Evolutionary conservation across 2,888 invertebrate genomes (phyloP), one percentile per base, ranked within the genome.

Genomic region (Clostera curtula): DNA sequence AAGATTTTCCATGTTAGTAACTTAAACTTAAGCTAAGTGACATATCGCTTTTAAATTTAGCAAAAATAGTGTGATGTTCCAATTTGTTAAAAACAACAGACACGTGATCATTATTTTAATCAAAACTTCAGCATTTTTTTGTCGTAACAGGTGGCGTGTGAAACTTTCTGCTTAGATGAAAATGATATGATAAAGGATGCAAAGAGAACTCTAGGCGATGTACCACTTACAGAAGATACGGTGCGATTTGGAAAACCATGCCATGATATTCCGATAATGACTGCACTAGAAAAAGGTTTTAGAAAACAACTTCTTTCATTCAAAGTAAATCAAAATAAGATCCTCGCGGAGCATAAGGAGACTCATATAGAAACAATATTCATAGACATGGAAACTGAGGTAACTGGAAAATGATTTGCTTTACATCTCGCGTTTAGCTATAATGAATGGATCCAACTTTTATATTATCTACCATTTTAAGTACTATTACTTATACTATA

Each of bases 101-200:
- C n/a, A n/a, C n/a, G n/a, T n/a, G n/a, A n/a, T n/a, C n/a, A n/a
- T n/a, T n/a, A n/a, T n/a, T n/a, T n/a, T n/a, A n/a, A n/a, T n/a
- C n/a, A n/a, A n/a, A n/a, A n/a, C n/a, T n/a, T n/a, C n/a, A n/a
- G n/a, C n/a, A n/a, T n/a, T n/a, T n/a, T n/a, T n/a, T n/a, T n/a
- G n/a, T n/a, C n/a, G n/a, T n/a, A n/a, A n/a, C n/a, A 95, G 94
- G 87, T 91, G 11, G 93, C 96, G 0, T 96, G 96, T 59, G 96
- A 96, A 67, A 93, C 94, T 1, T 97, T 97, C 66, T 97, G 96
- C 57, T 79, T 97, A 43, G 96, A 96, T 47, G 94, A 95, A 49
- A 93, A 93, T 43, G 92, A 93, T 33, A 92, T 92, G 46, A 86
- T 95, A 22, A 85, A 89, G 27, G 93, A 95, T 57, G 94, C 93